Evolutionary conservation across 1,140 invertebrate species (phyloP), one percentile per base, ranked within the genome.

Genomic region (Lasioglossum albipes): DNA sequence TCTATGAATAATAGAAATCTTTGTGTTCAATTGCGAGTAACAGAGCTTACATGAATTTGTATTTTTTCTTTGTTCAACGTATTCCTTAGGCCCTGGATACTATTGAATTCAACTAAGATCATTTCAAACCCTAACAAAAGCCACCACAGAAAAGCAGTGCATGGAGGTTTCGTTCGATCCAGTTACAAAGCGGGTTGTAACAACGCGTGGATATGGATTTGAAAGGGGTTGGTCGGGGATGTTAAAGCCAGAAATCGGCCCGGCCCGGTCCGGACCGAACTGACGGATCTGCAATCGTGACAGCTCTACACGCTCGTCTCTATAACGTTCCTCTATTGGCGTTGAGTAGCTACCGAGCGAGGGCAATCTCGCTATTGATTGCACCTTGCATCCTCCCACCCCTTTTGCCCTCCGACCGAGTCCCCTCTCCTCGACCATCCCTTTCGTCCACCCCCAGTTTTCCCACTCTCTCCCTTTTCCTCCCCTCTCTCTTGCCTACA

Each of bases 281-380:
- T 59, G 57, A 79, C 42, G 67, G 71, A 84, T 84, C 61, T 85
- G 79, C 79, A 84, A 84, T 85, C 74, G 82, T 84, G 77, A 84
- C 84, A 57, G 78, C 69, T 78, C 79, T 74, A 82, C 78, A 42
- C 61, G 66, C 70, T 36, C 77, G 79, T 82, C 84, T 82, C 82
- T 84, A 84, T 85, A 85, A 84, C 84, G 84, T 80, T 36, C 49
- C 69, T 86, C 85, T 86, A 85, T 85, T 65, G 84, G 84, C 84
- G 75, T 82, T 75, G 84, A 86, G 80, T 85, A 86, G 84, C 84
- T 82, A 85, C 84, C 80, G 84, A 86, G 84, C 73, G 85, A 85
- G 81, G 81, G 81, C 85, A 86, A 87, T 87, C 85, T 86, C 85
- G 81, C 85, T 87, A 87, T 87, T 87, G 85, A 87, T 87, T 86